A percentile compares a stretch with the other conserved stretches of the same genome.
Evolutionary conservation across 2,888 invertebrate genomes (phyloP).

Genomic region (Timema cristinae): DNA sequence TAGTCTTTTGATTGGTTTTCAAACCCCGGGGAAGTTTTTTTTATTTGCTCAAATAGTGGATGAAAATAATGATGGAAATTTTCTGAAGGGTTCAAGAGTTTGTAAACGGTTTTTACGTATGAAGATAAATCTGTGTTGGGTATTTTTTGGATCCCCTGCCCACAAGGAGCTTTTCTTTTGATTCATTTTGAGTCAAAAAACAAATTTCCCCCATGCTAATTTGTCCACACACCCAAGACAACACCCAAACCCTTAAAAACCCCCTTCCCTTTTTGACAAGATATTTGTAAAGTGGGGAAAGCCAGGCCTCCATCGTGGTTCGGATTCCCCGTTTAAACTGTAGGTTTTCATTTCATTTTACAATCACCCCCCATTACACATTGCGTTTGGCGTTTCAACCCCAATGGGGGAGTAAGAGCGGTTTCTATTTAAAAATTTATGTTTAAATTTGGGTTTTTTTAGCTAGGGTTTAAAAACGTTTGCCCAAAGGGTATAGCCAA

Average conservation of each 20-base stretch:
- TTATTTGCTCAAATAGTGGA: slow-evolving; percentile 24
- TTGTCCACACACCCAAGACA: slow-evolving; percentile 31
- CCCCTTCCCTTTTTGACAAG: too few relatives aligned
- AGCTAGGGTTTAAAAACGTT: slow-evolving; percentile 24
- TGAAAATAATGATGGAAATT: slow-evolving; percentile 25
- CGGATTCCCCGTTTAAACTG: too few relatives aligned
- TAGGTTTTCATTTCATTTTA: too few relatives aligned
- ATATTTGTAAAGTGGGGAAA: too few relatives aligned
- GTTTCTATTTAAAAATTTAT: too few relatives aligned
- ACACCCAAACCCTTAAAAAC: too few relatives aligned
- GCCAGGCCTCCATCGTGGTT: too few relatives aligned
- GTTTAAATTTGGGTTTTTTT: slow-evolving; percentile 31
- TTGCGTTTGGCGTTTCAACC: too few relatives aligned
- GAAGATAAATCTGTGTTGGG: slow-evolving; percentile 32
- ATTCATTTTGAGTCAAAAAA: slow-evolving; percentile 32
- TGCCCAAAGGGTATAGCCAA: slow-evolving; percentile 25
- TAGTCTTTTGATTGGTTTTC: slow-evolving; percentile 30
- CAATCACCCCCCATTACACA: too few relatives aligned
- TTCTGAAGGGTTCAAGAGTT: slow-evolving; percentile 26
- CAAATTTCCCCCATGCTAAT: slow-evolving; percentile 35
- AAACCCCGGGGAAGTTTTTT: slow-evolving; percentile 23
- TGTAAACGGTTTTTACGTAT: slow-evolving; percentile 25
- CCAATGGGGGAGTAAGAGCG: too few relatives aligned
- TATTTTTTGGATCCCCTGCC: slow-evolving; percentile 33
- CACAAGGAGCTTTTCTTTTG: slow-evolving; percentile 34